phyloP scores from a whole-genome alignment of 1,140 invertebrate genomes.

The Kradibia gibbosae region DNA sequence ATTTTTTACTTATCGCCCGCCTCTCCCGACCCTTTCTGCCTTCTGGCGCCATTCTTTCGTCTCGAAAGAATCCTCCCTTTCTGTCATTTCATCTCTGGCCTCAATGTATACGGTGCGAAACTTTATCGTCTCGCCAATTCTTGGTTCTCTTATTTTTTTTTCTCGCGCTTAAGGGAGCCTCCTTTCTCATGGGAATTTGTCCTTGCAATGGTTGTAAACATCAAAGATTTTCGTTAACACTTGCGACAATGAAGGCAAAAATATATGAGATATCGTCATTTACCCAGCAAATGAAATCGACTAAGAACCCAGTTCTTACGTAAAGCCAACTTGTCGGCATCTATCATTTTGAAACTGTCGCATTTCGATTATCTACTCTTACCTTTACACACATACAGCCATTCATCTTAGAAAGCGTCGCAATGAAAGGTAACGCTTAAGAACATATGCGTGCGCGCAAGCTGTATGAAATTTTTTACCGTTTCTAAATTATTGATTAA shows the following conservation, averaged over 20 bases:
- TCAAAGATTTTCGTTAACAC: slow-evolving; percentile 48
- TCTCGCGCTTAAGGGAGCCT: background rate
- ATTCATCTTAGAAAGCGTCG: no score
- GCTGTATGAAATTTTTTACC: background rate
- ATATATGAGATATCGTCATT: slow-evolving; percentile 3
- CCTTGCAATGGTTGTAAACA: slow-evolving; percentile 51
- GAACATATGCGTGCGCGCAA: no score
- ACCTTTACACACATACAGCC: background rate
- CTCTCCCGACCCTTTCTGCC: slow-evolving; percentile 9
- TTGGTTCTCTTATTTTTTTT: background rate
- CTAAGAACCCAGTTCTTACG: slow-evolving; percentile 9
- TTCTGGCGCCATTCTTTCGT: background rate
- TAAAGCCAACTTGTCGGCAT: background rate
- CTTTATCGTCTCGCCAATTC: slow-evolving; percentile 23
- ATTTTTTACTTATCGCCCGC: background rate
- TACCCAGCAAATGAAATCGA: slow-evolving; percentile 3
- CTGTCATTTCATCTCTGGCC: slow-evolving; percentile 1
- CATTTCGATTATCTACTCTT: background rate
- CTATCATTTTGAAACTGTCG: slow-evolving; percentile 40
- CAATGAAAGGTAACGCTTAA: no score
- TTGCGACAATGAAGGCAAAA: slow-evolving; percentile 3
- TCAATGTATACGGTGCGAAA: slow-evolving; percentile 10
- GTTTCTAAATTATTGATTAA: background rate
- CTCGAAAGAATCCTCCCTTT: background rate
- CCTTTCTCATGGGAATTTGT: slow-evolving; percentile 38